phyloP scores from a whole-genome alignment of 2,113 vertebrate genomes.

The Dissostichus mawsoni region DNA sequence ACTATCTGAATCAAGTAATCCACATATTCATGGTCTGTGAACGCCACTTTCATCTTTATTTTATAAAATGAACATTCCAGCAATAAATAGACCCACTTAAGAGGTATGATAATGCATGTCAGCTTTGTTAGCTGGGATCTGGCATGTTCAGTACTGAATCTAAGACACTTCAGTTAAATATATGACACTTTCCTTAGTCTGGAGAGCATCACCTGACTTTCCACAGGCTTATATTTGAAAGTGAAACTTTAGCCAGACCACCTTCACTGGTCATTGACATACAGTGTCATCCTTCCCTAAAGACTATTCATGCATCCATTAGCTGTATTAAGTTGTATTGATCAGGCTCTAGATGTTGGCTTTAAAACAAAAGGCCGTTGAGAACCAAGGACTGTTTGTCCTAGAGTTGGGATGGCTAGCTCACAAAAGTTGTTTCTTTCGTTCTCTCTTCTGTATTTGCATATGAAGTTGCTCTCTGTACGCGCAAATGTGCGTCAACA shows the following conservation, averaged over 20 bases:
- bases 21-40: slow-evolving; percentile 4
- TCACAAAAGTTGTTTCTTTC: neutral
- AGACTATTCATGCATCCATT: neutral
- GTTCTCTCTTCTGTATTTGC: slow-evolving; percentile 31
- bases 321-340: slow-evolving; percentile 1
- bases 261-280: neutral
- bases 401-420: neutral
- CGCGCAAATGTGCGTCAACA: slow-evolving; percentile 54
- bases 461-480: neutral
- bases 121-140: slow-evolving; percentile 11
- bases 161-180: slow-evolving; percentile 13
- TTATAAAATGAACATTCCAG: slow-evolving; percentile 5
- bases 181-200: slow-evolving; percentile 22
- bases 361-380: slow-evolving; percentile 5
- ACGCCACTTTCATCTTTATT: neutral
- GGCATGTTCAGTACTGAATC: slow-evolving; percentile 11
- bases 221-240: neutral
- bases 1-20: neutral
- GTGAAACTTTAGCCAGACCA: slow-evolving; percentile 1
- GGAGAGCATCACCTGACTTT: neutral
- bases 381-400: neutral
- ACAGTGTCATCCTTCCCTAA: neutral
- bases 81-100: neutral
- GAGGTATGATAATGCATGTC: slow-evolving; percentile 4
- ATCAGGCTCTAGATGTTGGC: neutral